Evolutionary conservation across 2,888 invertebrate species (phyloP).

Genomic region (Caenorhabditis drosophilae): DNA sequence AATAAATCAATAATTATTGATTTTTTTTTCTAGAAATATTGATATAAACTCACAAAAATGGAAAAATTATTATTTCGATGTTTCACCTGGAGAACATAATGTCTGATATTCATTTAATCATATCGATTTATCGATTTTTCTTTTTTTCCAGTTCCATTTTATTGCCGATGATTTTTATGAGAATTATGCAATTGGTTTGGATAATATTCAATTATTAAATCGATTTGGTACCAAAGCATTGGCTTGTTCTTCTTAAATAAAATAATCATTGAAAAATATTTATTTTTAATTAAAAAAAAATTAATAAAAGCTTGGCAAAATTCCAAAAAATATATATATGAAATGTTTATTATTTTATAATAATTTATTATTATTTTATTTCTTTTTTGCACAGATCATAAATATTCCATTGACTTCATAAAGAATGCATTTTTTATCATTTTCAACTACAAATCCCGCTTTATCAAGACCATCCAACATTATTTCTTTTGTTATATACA

Average conservation of each 20-base stretch:
- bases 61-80: slow-evolving; percentile 46
- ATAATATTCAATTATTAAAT: slow-evolving; percentile 60
- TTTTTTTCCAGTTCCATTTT: slow-evolving; percentile 56
- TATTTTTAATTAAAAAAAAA: too few species aligned
- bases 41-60: slow-evolving; percentile 54
- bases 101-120: slow-evolving; percentile 22
- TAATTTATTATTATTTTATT: neutral
- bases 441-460: slow-evolving; percentile 54
- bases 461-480: slow-evolving; percentile 57
- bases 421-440: slow-evolving; percentile 45
- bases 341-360: too few species aligned
- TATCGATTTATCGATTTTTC: neutral
- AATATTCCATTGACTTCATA: slow-evolving; percentile 66
- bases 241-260: slow-evolving; percentile 12
- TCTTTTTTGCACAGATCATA: slow-evolving; percentile 53
- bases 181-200: slow-evolving; percentile 64
- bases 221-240: slow-evolving; percentile 41
- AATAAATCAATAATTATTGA: neutral
- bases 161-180: slow-evolving; percentile 60
- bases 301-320: neutral
- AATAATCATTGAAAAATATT: neutral
- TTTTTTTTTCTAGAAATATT: slow-evolving; percentile 48
- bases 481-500: slow-evolving; percentile 60
- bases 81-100: slow-evolving; percentile 51
- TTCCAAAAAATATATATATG: too few species aligned